Base-by-base conservation (phyloP, 2,888 invertebrate genomes). In the Xestia rhomboidea region DNA sequence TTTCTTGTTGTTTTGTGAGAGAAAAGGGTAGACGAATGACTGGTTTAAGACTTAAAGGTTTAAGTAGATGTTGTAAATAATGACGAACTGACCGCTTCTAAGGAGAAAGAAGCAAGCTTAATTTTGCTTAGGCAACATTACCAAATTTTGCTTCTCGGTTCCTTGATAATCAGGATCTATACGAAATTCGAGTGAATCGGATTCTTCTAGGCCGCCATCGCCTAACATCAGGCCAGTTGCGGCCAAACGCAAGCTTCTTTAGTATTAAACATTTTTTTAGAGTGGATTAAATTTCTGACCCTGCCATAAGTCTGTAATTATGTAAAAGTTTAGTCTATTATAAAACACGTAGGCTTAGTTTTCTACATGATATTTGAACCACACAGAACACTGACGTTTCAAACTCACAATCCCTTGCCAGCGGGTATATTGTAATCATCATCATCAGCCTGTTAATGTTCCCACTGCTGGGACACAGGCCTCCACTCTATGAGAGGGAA, bases 1-100 rank as follows among this genome's bases (percentile, higher is more conserved):
- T 66, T 81, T 77, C 30, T 73, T 77, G 64, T 57, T 64, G 30
- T 51, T 30, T 68, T 73, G 24, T 44, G 11, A 34, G 7, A 34
- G 34, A 60, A 72, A 54, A 64, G 3, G 54, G 10, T 44, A 13
- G 34, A 71, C 0, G 13, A 57, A 64, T 67, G 15, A 77, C 38
- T 68, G n/a, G 21, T n/a, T 76, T 64, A 10, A 54, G 34, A 54
- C 51, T 34, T 51, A 21, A n/a, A 30, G 21, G 2, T 24, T 4
- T 27, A 27, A 21, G 27, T 8, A 15, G 13, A 6, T 34, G 1
- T 72, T 30, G 1, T n/a, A 18, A 30, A 10, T 24, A 38, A 46
- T 13, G 8, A 49, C 49, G 18, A 30, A 21, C 30, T 60, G 30
- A 30, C 0, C 0, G 34, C n/a, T 21, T 34, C 34, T 49, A 8